Base-by-base conservation (phyloP, 23 tunicate species). In the Ciona savignyi region DNA sequence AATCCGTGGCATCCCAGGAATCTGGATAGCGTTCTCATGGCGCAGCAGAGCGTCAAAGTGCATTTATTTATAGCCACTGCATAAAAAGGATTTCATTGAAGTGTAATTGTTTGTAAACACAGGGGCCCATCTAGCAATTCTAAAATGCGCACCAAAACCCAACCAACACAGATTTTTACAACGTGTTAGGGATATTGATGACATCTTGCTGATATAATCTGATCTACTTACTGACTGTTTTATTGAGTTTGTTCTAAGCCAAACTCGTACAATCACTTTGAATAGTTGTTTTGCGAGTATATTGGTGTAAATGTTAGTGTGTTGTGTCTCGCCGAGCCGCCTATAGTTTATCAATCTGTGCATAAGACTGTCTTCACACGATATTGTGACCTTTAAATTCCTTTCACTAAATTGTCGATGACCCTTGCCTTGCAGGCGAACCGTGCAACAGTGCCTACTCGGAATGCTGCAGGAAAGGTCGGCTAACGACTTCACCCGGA, bases 201-300 rank as follows among this genome's bases (percentile, higher is more conserved):
- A n/a, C n/a, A n/a, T n/a, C n/a, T n/a, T n/a, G n/a, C n/a, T n/a
- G n/a, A n/a, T n/a, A n/a, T n/a, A n/a, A n/a, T n/a, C n/a, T n/a
- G n/a, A n/a, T n/a, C n/a, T n/a, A n/a, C n/a, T n/a, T n/a, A n/a
- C n/a, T n/a, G n/a, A n/a, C n/a, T n/a, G n/a, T n/a, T n/a, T n/a
- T n/a, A n/a, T n/a, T n/a, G n/a, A n/a, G n/a, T n/a, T n/a, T n/a
- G n/a, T n/a, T n/a, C n/a, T n/a, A n/a, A n/a, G n/a, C n/a, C n/a
- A n/a, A n/a, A n/a, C n/a, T n/a, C n/a, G n/a, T n/a, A n/a, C n/a
- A n/a, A n/a, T n/a, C n/a, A n/a, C n/a, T n/a, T n/a, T n/a, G n/a
- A n/a, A n/a, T n/a, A n/a, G n/a, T n/a, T n/a, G n/a, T n/a, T 61
- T 23, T 95, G 99, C 48, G 60, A 48, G 25, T 84, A 95, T 78